Evolutionary conservation across 2,888 invertebrate species (phyloP), one percentile per base, ranked within the genome.

Genomic region (Andrena marginata): DNA sequence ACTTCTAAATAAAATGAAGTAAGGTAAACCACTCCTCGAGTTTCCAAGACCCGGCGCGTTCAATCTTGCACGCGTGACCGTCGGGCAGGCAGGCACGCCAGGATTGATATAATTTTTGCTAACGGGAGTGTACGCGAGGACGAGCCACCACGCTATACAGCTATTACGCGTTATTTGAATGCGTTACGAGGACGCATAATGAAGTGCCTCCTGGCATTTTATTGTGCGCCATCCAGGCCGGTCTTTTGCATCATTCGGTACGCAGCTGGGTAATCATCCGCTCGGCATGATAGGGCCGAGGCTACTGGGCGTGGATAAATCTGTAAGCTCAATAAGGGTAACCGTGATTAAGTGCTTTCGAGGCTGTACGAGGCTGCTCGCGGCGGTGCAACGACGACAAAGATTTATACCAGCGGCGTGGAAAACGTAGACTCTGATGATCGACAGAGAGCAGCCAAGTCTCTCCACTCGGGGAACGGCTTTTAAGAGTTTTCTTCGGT

Each of bases 301-400:
- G 92, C 93, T 93, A 93, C 93, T 92, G 93, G 92, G 92, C 92
- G 92, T 93, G 91, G 92, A 93, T 92, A 91, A 92, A 93, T 92
- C 92, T 91, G 89, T 88, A 87, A 90, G 88, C 89, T 89, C 87
- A 89, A 88, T 85, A 88, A 88, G 87, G 88, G 87, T 90, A 91
- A 89, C 89, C 79, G 87, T 91, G 91, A 91, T 91, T 88, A 90
- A 90, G 89, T 89, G 87, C 89, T 89, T 89, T 89, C 85, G 84
- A 88, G 82, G 73, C 76, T 77, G 85, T 87, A 86, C 89, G 82
- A 88, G 86, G 80, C 82, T 84, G 86, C 84, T 86, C 80, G 86
- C 80, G 71, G 80, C 84, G 82, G 64, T 63, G 23, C 79, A 35
- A 82, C 85, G 76, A 60, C 77, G 74, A 78, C 85, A 68, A 77